Base-by-base conservation (phyloP, 2,888 invertebrate species). In the Eupithecia dodoneata region DNA sequence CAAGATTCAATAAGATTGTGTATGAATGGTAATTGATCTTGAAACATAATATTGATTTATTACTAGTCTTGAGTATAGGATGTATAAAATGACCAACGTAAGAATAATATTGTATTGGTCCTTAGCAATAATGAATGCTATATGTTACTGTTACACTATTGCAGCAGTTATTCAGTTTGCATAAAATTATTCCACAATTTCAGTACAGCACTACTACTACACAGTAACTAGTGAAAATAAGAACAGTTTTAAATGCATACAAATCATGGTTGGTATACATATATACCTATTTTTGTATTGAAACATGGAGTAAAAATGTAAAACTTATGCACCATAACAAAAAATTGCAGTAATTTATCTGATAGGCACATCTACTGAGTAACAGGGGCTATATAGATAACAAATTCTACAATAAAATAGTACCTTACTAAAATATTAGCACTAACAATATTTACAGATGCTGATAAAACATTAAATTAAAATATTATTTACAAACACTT, bases 401-500 rank as follows among this genome's bases (percentile, higher is more conserved):
- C 87, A 88, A 87, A 88, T 84, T 82, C 82, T 83, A 86, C 75
- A 82, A 85, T 84, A 88, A 86, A 88, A 88, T 88, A 90, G 88
- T 90, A 91, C 87, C 86, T 87, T 81, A 85, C 88, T 89, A 89
- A 85, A 84, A 85, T 86, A 82, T 82, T 84, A 85, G 87, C 84
- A 82, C 84, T 81, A 88, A 87, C 86, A 88, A 89, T 87, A 86
- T 91, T 93, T 93, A 91, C 90, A 89, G 87, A 89, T 90, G 83
- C 13, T 70, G 18, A 87, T 83, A 83, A 85, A 89, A 87, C 86
- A 86, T 83, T 83, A 85, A 81, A 79, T 78, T 79, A 76, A 79
- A 85, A 80, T 75, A 73, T 87, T 93, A 92, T 91, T 91, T 93
- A 93, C 91, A 92, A 83, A 89, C 92, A 91, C 90, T 91, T 90